These are phyloP conservation scores for Verasper variegatus DNA, from an alignment of 2,113 vertebrate species.

Conservation along the genomic window DNA sequence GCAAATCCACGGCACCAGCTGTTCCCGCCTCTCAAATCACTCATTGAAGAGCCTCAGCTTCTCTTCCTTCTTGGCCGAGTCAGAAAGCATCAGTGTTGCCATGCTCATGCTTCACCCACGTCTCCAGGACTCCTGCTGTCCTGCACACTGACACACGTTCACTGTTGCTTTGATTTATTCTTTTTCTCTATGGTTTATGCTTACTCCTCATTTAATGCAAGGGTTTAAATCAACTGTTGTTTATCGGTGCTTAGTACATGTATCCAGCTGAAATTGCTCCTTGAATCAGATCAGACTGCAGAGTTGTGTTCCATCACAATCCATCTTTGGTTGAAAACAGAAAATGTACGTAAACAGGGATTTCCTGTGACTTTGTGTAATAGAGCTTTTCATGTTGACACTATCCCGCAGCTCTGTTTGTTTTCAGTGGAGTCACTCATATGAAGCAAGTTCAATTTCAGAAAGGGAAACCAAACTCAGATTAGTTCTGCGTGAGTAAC, in stretches of 20 bases:
- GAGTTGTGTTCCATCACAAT: no score
- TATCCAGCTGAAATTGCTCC: no score
- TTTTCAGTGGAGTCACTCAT: neutral
- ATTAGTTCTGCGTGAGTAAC: conserved; percentile 3
- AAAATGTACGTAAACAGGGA: neutral
- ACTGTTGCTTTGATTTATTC: neutral
- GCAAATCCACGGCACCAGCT: conserved; percentile 68
- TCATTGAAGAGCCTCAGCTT: conserved; percentile 53
- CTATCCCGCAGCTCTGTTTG: neutral
- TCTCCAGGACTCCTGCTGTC: conserved; percentile 10
- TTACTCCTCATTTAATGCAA: conserved; percentile 14
- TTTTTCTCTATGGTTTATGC: conserved; percentile 1
- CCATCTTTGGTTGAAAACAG: neutral
- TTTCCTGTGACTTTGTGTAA: neutral
- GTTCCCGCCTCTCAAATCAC: conserved; percentile 63
- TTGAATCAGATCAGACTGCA: no score
- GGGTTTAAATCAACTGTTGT: no score
- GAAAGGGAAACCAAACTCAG: no score
- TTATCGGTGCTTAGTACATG: no score
- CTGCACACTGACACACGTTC: conserved; percentile 12
- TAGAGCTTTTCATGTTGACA: neutral
- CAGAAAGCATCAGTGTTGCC: conserved; percentile 56
- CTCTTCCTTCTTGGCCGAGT: conserved; percentile 50
- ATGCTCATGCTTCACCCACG: conserved; percentile 27
- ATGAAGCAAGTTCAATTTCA: neutral